Conservation (phyloP, 2,888 invertebrate species). For the Isoperla grammatica region DNA sequence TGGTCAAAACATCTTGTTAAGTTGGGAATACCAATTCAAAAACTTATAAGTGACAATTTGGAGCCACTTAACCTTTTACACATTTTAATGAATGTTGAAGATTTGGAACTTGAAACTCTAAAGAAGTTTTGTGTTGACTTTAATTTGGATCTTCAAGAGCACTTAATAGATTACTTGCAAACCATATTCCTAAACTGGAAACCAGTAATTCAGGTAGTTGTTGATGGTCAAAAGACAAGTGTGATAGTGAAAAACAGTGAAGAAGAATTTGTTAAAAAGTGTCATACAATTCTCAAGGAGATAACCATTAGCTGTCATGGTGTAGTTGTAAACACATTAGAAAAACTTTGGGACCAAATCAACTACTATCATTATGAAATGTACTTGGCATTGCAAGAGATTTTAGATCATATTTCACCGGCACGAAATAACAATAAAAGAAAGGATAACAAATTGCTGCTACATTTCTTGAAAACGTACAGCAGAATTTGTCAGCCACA, state of each 20-base stretch:
- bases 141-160: constrained; percentile 41
- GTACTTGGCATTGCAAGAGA: constrained; percentile 44
- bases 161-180: constrained; percentile 42
- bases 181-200: constrained; percentile 44
- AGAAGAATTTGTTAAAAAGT: constrained; percentile 32
- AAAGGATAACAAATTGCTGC: constrained; percentile 28
- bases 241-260: constrained; percentile 36
- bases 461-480: constrained; percentile 41
- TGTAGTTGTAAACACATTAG: neutral
- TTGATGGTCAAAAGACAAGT: constrained; percentile 34
- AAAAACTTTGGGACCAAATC: constrained; percentile 37
- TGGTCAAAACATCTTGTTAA: constrained; percentile 5
- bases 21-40: neutral
- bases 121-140: constrained; percentile 46
- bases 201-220: constrained; percentile 40
- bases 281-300: constrained; percentile 10
- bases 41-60: neutral
- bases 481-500: constrained; percentile 41
- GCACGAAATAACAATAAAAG: constrained; percentile 12
- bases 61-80: neutral
- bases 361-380: constrained; percentile 52
- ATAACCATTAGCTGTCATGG: neutral
- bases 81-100: neutral
- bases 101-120: constrained; percentile 35
- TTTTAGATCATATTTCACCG: constrained; percentile 37